Evolutionary conservation across 2,113 vertebrate species (phyloP).

Genomic region (Nothocercus julius): DNA sequence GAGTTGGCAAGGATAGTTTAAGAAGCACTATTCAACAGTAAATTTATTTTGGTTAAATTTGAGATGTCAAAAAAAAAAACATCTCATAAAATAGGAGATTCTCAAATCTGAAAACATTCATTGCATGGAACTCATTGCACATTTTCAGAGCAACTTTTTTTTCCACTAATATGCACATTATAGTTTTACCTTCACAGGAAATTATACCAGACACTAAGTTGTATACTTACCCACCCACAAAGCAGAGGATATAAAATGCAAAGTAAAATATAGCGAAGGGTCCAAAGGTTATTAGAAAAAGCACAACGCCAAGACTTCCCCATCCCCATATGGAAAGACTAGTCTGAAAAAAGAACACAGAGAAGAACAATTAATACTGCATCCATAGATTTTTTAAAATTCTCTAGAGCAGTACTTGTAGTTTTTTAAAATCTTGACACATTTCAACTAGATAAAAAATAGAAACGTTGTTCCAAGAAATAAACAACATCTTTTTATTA

Average conservation of each 20-base stretch:
- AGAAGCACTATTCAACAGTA: background rate
- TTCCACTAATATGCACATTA: background rate
- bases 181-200: background rate
- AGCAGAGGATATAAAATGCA: constrained; percentile 98
- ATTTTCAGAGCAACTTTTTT: constrained; percentile 14
- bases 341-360: constrained; percentile 84
- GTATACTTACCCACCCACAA: constrained; percentile 93
- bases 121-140: background rate
- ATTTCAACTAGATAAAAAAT: background rate
- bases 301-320: constrained; percentile 94
- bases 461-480: background rate
- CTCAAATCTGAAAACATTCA: background rate
- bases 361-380: background rate
- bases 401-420: background rate
- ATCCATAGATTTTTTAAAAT: background rate
- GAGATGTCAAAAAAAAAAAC: background rate
- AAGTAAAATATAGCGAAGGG: constrained; percentile 98
- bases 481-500: background rate
- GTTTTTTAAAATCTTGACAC: background rate
- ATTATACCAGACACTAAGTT: background rate
- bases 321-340: constrained; percentile 98
- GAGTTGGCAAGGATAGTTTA: background rate
- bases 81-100: background rate
- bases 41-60: background rate
- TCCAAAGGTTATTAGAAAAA: constrained; percentile 97